Conservation (phyloP, 2,888 invertebrate species). For the Cryptocephalus primarius region DNA sequence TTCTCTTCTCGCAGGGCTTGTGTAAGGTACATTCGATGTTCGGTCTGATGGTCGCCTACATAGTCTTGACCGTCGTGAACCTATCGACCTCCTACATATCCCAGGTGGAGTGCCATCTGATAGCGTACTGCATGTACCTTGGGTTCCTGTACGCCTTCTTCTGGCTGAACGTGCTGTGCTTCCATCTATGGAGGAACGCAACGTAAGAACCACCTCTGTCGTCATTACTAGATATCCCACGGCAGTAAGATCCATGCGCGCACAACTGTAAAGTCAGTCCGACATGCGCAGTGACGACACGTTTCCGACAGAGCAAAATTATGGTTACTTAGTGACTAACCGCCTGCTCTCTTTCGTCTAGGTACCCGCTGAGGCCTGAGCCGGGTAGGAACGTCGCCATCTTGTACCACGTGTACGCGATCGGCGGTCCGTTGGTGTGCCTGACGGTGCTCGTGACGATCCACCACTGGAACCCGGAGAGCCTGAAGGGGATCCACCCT, state of each 20-base stretch:
- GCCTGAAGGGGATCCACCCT: constrained; percentile 16
- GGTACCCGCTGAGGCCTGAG: no score
- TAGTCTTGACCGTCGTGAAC: constrained; percentile 48
- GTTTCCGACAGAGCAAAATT: no score
- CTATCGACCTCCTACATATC: constrained; percentile 33
- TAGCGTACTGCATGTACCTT: constrained; percentile 32
- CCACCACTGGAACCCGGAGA: constrained; percentile 32
- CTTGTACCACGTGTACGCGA: constrained; percentile 47
- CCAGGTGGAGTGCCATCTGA: constrained; percentile 39
- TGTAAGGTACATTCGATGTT: constrained; percentile 51
- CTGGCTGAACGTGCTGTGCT: constrained; percentile 58
- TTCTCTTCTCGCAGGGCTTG: constrained; percentile 44
- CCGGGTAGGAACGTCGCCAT: no score
- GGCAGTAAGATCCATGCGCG: no score
- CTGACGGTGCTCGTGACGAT: constrained; percentile 42
- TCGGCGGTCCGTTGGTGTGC: constrained; percentile 46
- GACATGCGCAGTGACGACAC: not conserved
- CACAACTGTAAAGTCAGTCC: no score
- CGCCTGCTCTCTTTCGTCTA: no score
- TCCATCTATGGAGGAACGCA: constrained; percentile 54
- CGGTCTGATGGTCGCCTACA: constrained; percentile 48
- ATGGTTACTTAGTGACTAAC: no score
- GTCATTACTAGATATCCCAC: no score
- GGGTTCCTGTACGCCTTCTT: constrained; percentile 60
- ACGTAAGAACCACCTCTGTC: constrained; percentile 42